Evolutionary conservation across 1,140 invertebrate species (phyloP).

Genomic region (Drosophila biarmipes): DNA sequence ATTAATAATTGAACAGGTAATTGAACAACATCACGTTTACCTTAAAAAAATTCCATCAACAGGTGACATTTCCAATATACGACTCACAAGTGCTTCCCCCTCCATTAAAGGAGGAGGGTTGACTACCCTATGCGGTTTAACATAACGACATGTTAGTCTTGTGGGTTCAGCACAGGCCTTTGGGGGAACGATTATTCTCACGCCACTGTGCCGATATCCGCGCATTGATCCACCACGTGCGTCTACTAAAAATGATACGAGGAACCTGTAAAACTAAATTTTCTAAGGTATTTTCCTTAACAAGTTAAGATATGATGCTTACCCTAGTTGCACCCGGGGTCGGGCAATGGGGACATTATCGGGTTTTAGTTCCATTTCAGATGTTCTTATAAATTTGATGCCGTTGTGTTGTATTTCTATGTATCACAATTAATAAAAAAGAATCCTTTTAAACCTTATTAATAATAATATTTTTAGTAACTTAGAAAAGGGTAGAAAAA

Average conservation of each 20-base stretch:
- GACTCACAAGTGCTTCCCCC: conserved; percentile 97
- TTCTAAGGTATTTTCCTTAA: too few species aligned
- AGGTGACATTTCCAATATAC: conserved; percentile 98
- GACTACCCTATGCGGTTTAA: conserved; percentile 96
- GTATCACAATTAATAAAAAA: neutral
- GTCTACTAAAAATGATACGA: conserved; percentile 99
- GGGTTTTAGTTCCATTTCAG: conserved; percentile 7
- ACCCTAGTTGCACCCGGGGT: conserved; percentile 91
- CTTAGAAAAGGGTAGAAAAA: too few species aligned
- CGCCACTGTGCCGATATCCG: conserved; percentile 98
- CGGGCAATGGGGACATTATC: conserved; percentile 90
- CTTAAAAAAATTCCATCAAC: conserved; percentile 98
- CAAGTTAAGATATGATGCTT: conserved; percentile 71
- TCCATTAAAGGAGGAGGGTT: conserved; percentile 99
- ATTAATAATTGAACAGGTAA: neutral
- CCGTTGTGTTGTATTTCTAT: conserved; percentile 5
- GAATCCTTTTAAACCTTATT: too few species aligned
- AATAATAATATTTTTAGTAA: too few species aligned
- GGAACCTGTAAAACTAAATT: conserved; percentile 90
- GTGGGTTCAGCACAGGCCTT: conserved; percentile 97
- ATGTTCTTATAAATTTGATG: conserved; percentile 1
- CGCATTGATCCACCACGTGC: conserved; percentile 99
- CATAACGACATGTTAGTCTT: conserved; percentile 91
- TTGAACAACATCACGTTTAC: conserved; percentile 24
- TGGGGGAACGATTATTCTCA: conserved; percentile 98